These are phyloP conservation scores for Teleiodes luculella DNA, from an alignment of 2,888 invertebrate species.

Conservation along the genomic window DNA sequence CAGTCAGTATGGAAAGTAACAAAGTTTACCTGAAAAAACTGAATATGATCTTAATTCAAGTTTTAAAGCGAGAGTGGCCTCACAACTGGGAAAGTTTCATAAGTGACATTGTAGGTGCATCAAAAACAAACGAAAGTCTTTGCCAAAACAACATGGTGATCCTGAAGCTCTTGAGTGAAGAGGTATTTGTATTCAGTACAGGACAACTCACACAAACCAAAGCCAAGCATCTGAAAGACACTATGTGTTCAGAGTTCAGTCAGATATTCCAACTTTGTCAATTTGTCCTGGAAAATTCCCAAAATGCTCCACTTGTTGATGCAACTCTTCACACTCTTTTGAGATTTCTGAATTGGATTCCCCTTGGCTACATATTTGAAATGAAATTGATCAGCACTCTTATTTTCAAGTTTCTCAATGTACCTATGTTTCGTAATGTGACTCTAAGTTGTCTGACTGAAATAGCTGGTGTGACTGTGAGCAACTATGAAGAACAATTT, in stretches of 20 bases:
- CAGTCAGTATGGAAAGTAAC: conserved; percentile 91
- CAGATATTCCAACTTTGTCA: conserved; percentile 99
- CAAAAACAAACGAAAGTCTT: conserved; percentile 98
- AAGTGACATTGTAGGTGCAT: conserved; percentile 98
- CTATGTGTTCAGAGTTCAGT: conserved; percentile 99
- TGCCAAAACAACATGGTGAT: conserved; percentile 99
- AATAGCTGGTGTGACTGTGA: conserved; percentile 94
- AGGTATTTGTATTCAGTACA: conserved; percentile 99
- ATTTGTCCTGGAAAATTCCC: conserved; percentile 98
- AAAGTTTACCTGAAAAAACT: conserved; percentile 98
- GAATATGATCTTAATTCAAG: conserved; percentile 99
- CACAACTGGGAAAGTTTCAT: conserved; percentile 99
- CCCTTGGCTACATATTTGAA: conserved; percentile 99
- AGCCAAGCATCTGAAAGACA: conserved; percentile 99
- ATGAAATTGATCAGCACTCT: conserved; percentile 96
- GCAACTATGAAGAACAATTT: conserved; percentile 96
- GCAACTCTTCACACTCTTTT: conserved; percentile 97
- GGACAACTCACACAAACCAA: conserved; percentile 99
- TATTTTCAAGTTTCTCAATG: conserved; percentile 97
- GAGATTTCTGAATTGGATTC: conserved; percentile 99
- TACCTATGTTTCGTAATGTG: conserved; percentile 98
- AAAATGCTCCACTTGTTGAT: conserved; percentile 97
- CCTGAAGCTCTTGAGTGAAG: conserved; percentile 97
- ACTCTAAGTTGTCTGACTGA: conserved; percentile 99
- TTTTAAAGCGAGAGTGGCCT: conserved; percentile 99